Conservation (phyloP, 1,140 invertebrate species). For the Portunus trituberculatus region DNA sequence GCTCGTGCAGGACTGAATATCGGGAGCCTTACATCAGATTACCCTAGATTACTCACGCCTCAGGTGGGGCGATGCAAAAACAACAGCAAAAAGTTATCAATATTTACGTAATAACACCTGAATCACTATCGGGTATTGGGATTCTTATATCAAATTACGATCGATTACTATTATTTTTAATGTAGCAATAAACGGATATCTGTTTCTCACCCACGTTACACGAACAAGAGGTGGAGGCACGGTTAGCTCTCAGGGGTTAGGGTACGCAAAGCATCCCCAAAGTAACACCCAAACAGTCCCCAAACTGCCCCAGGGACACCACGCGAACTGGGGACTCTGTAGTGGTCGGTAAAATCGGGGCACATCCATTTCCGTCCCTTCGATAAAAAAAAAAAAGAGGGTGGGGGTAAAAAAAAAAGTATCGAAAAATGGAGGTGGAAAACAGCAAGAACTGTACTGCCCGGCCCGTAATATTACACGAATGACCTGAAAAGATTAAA, state of each 20-base stretch:
- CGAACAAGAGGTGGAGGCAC: too few species aligned
- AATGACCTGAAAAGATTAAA: constrained; percentile 24
- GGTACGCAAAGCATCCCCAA: too few species aligned
- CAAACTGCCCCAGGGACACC: not conserved
- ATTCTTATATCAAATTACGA: constrained; percentile 15
- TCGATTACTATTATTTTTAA: not conserved
- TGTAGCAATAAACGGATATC: not conserved
- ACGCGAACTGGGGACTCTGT: not conserved
- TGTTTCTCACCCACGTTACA: too few species aligned
- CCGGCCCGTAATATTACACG: constrained; percentile 8
- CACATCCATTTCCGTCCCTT: not conserved
- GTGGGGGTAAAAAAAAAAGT: not conserved
- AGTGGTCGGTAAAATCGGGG: not conserved
- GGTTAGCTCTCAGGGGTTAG: too few species aligned
- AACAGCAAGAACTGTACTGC: not conserved
- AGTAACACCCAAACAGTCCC: not conserved
- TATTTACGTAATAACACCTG: not conserved
- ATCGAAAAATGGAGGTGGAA: constrained; percentile 25
- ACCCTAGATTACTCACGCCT: not conserved
- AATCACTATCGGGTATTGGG: not conserved
- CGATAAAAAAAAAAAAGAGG: not conserved
- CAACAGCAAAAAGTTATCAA: not conserved
- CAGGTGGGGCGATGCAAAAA: not conserved
- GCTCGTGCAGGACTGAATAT: not conserved
- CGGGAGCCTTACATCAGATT: not conserved